phyloP scores from a whole-genome alignment of 2,113 vertebrate species.

The Labeo rohita region DNA sequence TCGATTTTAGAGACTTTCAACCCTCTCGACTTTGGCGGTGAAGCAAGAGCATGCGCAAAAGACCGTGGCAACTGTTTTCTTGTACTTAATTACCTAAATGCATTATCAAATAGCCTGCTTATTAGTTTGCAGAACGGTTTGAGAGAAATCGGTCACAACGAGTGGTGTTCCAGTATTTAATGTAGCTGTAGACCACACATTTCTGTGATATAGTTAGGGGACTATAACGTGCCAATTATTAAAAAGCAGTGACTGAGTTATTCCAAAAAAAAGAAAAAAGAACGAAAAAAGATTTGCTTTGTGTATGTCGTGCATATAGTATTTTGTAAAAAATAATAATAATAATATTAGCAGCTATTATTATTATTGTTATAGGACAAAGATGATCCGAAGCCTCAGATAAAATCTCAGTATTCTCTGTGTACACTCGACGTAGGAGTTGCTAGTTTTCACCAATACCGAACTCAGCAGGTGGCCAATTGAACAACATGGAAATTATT shows the following conservation, averaged over 20 bases:
- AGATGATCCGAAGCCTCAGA: conserved; percentile 60
- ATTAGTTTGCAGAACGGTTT: conserved; percentile 62
- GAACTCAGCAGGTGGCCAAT: conserved; percentile 67
- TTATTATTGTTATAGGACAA: conserved; percentile 67
- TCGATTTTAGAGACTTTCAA: conserved; percentile 24
- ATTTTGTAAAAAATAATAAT: conserved; percentile 87
- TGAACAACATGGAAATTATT: conserved; percentile 59
- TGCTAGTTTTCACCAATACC: conserved; percentile 75
- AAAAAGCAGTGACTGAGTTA: conserved; percentile 84
- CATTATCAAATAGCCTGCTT: conserved; percentile 61
- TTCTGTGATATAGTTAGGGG: conserved; percentile 81
- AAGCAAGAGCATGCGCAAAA: conserved; percentile 69
- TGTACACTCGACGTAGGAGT: conserved; percentile 79
- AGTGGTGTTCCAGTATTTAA: conserved; percentile 83
- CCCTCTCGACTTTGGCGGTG: conserved; percentile 27
- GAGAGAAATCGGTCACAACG: conserved; percentile 59
- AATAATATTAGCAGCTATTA: conserved; percentile 68
- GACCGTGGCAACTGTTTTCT: conserved; percentile 73
- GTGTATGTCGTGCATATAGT: conserved; percentile 86
- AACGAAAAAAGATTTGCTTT: conserved; percentile 76
- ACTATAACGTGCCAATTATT: conserved; percentile 94
- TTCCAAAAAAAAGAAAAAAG: conserved; percentile 56
- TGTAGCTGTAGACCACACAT: conserved; percentile 79
- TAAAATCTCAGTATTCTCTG: conserved; percentile 81
- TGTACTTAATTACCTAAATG: conserved; percentile 58